phyloP scores from a whole-genome alignment of 1,140 invertebrate genomes.

The Eriosoma lanigerum region DNA sequence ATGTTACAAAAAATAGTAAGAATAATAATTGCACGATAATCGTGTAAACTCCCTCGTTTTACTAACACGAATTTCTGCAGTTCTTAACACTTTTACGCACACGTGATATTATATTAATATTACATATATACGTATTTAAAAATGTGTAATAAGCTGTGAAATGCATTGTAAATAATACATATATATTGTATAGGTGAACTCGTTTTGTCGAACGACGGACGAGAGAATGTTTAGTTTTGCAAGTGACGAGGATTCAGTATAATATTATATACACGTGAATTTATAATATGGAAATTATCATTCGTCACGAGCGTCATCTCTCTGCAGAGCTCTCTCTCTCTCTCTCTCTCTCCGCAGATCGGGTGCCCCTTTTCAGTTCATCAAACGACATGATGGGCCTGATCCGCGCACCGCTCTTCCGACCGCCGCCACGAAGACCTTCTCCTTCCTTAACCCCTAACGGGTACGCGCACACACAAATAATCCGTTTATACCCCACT shows the following conservation, averaged over 20 bases:
- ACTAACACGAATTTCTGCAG: no score
- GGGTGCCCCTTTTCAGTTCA: constrained; percentile 8
- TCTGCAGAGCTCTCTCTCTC: no score
- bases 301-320: constrained; percentile 22
- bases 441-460: background rate
- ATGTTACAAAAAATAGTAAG: no score
- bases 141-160: no score
- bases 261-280: background rate
- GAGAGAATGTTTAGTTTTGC: background rate
- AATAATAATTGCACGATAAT: no score
- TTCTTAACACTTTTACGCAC: no score
- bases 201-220: background rate
- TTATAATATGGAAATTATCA: constrained; percentile 50
- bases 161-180: background rate
- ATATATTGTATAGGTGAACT: background rate
- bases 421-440: background rate
- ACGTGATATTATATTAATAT: no score
- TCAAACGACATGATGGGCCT: constrained; percentile 50
- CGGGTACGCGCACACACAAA: background rate
- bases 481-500: constrained; percentile 18
- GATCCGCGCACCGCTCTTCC: background rate
- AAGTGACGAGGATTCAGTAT: background rate
- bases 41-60: no score
- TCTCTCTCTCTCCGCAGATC: background rate
- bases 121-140: no score